Base-by-base conservation (phyloP, 1,140 invertebrate genomes). In the Macrotrachela quadricornifera region DNA sequence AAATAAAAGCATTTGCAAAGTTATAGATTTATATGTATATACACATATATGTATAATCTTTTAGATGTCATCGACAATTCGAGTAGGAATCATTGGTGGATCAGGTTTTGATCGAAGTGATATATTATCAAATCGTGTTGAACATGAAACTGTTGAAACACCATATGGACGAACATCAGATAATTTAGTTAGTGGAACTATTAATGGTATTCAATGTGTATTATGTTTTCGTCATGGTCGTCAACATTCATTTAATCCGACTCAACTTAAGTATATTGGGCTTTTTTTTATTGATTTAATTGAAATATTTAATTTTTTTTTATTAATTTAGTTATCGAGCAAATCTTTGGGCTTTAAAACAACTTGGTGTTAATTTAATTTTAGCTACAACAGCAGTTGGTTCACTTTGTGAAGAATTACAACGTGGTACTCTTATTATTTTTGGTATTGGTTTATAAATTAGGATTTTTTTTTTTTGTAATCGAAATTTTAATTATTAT, bases 261-360 rank as follows among this genome's bases (percentile, higher is more conserved):
- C 75, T 16, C 76, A 79, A 59, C 76, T 99, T 0, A 97, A 97
- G 21, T 30, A 8, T 4, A 8, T 30, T 8, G 21, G 8, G 8
- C 8, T 30, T 30, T 30, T 30, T 4, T 8, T 4, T 2, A 30
- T 4, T 30, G 2, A 8, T 30, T 30, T 30, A 30, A 4, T 30
- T 30, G 8, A 4, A 30, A 30, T 30, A 4, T 4, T 2, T 30
- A 4, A 4, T 30, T 30, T 4, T 30, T 30, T 30, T 30, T 30
- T 8, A 30, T 30, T 30, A 30, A n/a, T n/a, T 30, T 30, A 30
- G 97, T 69, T 97, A 92, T 68, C 76, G 90, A 56, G 92, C 91
- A 4, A 99, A 97, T 66, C 80, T 97, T 46, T 90, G 84, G 80
- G 87, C 90, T 1, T 68, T 99, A 49, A 81, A 85, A 57, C 62